Evolutionary conservation across 2,113 vertebrate species (phyloP).

Genomic region (Stigmatopora argus): DNA sequence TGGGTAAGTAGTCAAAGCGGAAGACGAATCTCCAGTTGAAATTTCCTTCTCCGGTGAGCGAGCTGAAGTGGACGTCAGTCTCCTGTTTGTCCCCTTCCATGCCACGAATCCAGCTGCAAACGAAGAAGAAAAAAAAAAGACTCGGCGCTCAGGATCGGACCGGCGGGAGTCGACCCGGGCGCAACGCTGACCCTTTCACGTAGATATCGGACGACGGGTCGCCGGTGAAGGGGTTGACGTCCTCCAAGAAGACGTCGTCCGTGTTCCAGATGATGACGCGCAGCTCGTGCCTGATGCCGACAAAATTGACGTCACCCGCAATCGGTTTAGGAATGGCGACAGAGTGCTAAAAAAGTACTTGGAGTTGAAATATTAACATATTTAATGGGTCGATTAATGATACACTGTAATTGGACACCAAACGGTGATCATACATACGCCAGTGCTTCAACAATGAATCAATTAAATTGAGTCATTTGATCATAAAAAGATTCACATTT

Average conservation of each 20-base stretch:
- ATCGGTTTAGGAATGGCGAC: no score
- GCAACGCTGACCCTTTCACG: slow-evolving; percentile 77
- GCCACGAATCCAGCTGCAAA: slow-evolving; percentile 86
- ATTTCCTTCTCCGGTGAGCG: slow-evolving; percentile 90
- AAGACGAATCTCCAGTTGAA: slow-evolving; percentile 96
- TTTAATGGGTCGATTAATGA: no score
- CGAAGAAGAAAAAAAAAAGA: not conserved
- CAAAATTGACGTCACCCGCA: slow-evolving; percentile 3
- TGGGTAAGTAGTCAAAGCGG: slow-evolving; percentile 85
- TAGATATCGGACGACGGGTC: slow-evolving; percentile 89
- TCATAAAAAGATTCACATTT: no score
- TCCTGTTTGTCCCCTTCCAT: slow-evolving; percentile 86
- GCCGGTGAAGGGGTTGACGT: slow-evolving; percentile 87
- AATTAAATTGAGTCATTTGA: no score
- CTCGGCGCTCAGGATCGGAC: not conserved
- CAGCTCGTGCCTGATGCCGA: slow-evolving; percentile 79
- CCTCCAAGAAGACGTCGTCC: slow-evolving; percentile 84
- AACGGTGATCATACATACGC: no score
- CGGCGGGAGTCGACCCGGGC: not conserved
- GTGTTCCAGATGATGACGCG: slow-evolving; percentile 93
- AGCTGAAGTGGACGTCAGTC: slow-evolving; percentile 93
- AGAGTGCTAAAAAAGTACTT: no score
- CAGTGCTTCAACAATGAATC: no score
- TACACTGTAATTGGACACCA: no score
- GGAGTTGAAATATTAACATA: no score